A percentile compares a stretch with the other conserved stretches of the same genome.
These are phyloP conservation scores for Microtus pennsylvanicus DNA, from an alignment of 2,113 vertebrate genomes.

Conservation along the genomic window DNA sequence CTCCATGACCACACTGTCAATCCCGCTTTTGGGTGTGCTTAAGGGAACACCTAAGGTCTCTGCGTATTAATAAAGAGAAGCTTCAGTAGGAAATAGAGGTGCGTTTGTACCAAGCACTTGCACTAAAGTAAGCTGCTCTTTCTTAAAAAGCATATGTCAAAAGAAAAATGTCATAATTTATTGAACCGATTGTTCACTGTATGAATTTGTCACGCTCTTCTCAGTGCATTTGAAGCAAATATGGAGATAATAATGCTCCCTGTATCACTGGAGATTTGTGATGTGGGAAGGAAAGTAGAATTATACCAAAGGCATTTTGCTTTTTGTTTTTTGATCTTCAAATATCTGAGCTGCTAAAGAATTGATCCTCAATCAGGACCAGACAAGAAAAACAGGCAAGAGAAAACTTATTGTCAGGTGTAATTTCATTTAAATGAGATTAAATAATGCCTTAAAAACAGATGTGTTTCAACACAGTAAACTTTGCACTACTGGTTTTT, in stretches of 20 bases:
- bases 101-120: background rate
- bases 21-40: background rate
- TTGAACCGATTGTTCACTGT: background rate
- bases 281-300: background rate
- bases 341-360: background rate
- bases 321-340: background rate
- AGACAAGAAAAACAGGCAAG: background rate
- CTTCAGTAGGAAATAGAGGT: background rate
- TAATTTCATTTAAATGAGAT: slow-evolving; percentile 40
- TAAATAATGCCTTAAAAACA: background rate
- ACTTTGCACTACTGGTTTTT: background rate
- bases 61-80: background rate
- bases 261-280: background rate
- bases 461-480: background rate
- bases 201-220: background rate
- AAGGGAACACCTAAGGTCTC: background rate
- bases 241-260: background rate
- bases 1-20: background rate
- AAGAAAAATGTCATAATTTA: background rate
- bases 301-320: background rate
- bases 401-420: background rate
- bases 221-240: background rate
- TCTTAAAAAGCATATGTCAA: background rate
- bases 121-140: background rate
- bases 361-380: background rate